These are phyloP conservation scores for Conops quadrifasciatus DNA, from an alignment of 2,888 invertebrate species.

Conservation along the genomic window DNA sequence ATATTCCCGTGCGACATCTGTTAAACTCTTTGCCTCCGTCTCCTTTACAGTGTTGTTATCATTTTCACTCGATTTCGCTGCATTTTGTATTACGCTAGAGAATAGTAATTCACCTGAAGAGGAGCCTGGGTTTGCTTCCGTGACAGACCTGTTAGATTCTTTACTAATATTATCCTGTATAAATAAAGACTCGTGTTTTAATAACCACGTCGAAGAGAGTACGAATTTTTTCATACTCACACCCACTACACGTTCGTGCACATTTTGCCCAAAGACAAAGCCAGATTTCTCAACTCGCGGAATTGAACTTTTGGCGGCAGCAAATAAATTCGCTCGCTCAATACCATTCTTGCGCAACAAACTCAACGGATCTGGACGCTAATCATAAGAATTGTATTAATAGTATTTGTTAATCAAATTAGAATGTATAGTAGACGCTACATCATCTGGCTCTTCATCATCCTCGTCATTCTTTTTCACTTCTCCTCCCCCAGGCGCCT, in stretches of 20 bases:
- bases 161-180: constrained; percentile 11
- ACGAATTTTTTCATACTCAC: constrained; percentile 58
- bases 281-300: constrained; percentile 69
- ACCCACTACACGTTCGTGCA: constrained; percentile 82
- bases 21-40: constrained; percentile 68
- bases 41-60: constrained; percentile 71
- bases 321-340: constrained; percentile 61
- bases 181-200: not conserved
- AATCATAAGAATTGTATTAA: not conserved
- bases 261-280: constrained; percentile 92
- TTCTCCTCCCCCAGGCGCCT: constrained; percentile 38
- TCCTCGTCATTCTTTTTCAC: constrained; percentile 42
- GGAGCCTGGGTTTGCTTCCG: constrained; percentile 64
- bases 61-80: constrained; percentile 60
- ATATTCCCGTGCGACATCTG: constrained; percentile 86
- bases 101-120: constrained; percentile 73
- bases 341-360: constrained; percentile 62
- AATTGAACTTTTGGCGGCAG: constrained; percentile 59
- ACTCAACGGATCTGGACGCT: constrained; percentile 60
- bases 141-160: constrained; percentile 51
- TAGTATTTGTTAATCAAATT: not conserved
- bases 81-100: constrained; percentile 74
- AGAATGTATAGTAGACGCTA: constrained; percentile 36
- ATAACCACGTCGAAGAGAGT: constrained; percentile 1
- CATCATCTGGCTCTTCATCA: constrained; percentile 53